A percentile compares a stretch with the other conserved stretches of the same genome.
These are phyloP conservation scores for Pogonophryne albipinna DNA, from an alignment of 2,797 vertebrate species.

Conservation along the genomic window DNA sequence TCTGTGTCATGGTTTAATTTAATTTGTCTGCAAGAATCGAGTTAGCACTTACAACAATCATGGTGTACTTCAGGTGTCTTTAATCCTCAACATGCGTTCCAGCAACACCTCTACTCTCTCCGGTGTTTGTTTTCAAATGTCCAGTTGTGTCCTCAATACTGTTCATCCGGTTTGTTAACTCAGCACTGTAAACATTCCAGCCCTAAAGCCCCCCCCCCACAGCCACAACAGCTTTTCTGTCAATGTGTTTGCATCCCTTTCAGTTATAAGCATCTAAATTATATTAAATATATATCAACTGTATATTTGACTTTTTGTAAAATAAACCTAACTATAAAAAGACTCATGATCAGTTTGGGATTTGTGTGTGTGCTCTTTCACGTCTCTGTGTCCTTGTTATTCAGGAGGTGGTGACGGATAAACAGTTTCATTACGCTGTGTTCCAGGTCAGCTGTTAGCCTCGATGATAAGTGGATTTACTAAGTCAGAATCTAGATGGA, in stretches of 20 bases:
- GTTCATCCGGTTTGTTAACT: conserved; percentile 78
- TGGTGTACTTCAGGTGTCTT: conserved; percentile 54
- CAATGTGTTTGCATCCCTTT: conserved; percentile 68
- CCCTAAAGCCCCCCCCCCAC: conserved; percentile 16
- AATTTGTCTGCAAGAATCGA: conserved; percentile 42
- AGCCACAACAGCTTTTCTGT: conserved; percentile 62
- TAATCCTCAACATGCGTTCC: conserved; percentile 26
- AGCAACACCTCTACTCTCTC: conserved; percentile 23
- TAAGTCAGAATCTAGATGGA: not conserved
- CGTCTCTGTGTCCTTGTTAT: not conserved
- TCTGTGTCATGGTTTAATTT: conserved; percentile 27
- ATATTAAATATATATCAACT: conserved; percentile 83
- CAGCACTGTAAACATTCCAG: conserved; percentile 86
- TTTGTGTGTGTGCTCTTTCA: not conserved
- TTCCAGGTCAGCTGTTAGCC: not conserved
- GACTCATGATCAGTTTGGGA: not conserved
- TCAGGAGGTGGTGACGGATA: not conserved
- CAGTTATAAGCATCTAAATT: conserved; percentile 83
- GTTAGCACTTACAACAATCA: conserved; percentile 40
- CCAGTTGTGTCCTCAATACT: conserved; percentile 83
- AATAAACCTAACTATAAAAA: conserved; percentile 84
- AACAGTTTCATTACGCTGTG: too few relatives aligned
- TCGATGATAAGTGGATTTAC: not conserved
- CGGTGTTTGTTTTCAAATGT: conserved; percentile 53
- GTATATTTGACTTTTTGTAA: conserved; percentile 84